These are phyloP conservation scores for Gymnoscopelus braueri DNA, from an alignment of 2,797 vertebrate genomes.

Conservation along the genomic window DNA sequence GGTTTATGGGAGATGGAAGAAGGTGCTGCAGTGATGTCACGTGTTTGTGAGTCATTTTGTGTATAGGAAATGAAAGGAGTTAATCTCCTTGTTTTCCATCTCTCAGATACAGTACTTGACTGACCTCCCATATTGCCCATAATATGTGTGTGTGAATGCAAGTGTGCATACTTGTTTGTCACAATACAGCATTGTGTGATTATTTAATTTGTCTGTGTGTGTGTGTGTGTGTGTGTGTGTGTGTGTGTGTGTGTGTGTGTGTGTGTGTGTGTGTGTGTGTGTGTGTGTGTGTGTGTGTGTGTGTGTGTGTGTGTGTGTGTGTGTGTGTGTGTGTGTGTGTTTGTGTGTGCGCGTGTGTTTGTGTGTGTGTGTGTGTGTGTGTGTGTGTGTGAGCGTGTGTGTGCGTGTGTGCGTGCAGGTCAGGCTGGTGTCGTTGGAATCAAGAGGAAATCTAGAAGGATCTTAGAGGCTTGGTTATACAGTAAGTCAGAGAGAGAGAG, in stretches of 20 bases:
- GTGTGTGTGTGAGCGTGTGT: conserved; percentile 27
- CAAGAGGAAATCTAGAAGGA: conserved; percentile 81
- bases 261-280: conserved; percentile 32
- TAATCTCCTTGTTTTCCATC: conserved; percentile 70
- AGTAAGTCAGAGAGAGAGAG: conserved; percentile 73
- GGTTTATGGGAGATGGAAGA: too few relatives aligned
- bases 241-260: conserved; percentile 9
- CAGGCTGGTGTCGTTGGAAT: conserved; percentile 77
- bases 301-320: conserved; percentile 50
- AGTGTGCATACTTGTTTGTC: conserved; percentile 19
- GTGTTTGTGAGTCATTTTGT: too few relatives aligned
- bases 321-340: conserved; percentile 12
- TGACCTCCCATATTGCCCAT: conserved; percentile 39
- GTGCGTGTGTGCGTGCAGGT: conserved; percentile 50
- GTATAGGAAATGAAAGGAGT: conserved; percentile 56
- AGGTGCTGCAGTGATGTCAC: too few relatives aligned
- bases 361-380: conserved; percentile 9
- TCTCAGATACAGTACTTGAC: conserved; percentile 56
- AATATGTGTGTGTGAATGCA: conserved; percentile 9
- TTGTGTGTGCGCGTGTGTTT: conserved; percentile 50
- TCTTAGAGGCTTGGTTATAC: conserved; percentile 71
- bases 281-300: conserved; percentile 33
- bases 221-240: conserved; percentile 51
- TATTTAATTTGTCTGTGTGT: conserved; percentile 17
- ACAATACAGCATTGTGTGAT: background rate